Evolutionary conservation across 2,888 invertebrate species (phyloP), one percentile per base, ranked within the genome.

Genomic region (Neoitamus cyanurus): DNA sequence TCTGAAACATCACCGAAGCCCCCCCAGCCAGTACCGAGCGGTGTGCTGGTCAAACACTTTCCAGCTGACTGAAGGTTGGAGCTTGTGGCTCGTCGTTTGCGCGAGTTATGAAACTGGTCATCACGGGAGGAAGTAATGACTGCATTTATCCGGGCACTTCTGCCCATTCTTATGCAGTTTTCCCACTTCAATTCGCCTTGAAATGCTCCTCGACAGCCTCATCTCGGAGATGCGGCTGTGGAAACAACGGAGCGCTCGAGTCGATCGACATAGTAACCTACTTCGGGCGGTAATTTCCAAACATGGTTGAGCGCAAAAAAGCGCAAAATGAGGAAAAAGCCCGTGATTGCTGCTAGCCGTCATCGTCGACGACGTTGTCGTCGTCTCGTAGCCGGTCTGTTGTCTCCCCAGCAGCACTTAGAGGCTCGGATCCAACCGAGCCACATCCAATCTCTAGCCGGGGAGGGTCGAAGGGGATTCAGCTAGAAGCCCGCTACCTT

Each of bases 261-360:
- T 75, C 75, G 75, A 75, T 75, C 75, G 75, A 75, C 75, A 75
- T 75, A 75, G 75, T 75, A 75, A 75, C 75, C 75, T 37, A 75
- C 75, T 75, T 75, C 13, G 25, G n/a, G 25, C 37, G 7, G 75
- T 25, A 75, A 75, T 75, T 75, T 75, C 75, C 75, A 75, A 75
- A 75, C 75, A 75, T 37, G 37, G 37, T 34, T 75, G 75, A 75
- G 37, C 75, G 75, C 11, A 75, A 75, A 75, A 37, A 75, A 75
- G 25, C 36, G 75, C 36, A 37, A 75, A 37, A 75, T 37, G 75
- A 75, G 31, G 36, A 28, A 37, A 34, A 75, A 75, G 37, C 37
- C 36, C 37, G 42, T 37, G 36, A 75, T 75, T 37, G 75, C 75
- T 37, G 20, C 25, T 58, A 58, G 58, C 20, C 58, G 48, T 20